These are phyloP conservation scores for Cryptus viduatorius DNA, from an alignment of 2,888 invertebrate species.

Conservation along the genomic window DNA sequence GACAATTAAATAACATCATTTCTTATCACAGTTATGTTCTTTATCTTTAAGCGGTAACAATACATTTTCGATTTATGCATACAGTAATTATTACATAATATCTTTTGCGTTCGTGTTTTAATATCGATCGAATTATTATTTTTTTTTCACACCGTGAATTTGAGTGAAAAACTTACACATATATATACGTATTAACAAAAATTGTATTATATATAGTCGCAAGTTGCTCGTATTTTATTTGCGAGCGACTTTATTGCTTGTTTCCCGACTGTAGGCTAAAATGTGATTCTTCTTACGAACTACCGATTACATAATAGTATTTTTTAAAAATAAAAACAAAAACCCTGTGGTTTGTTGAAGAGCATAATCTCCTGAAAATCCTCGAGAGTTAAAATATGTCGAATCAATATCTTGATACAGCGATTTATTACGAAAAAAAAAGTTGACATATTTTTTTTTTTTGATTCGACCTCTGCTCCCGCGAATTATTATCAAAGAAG, in stretches of 20 bases:
- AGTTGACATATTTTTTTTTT: not conserved
- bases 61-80: conserved; percentile 52
- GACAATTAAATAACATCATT: conserved; percentile 52
- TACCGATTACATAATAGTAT: conserved; percentile 51
- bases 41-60: conserved; percentile 67
- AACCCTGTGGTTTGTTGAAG: conserved; percentile 31
- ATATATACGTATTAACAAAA: not conserved
- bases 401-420: conserved; percentile 16
- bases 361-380: conserved; percentile 12
- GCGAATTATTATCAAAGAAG: conserved; percentile 12
- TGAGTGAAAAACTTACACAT: conserved; percentile 1
- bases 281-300: conserved; percentile 55
- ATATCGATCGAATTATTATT: not conserved
- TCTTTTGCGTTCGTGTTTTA: not conserved
- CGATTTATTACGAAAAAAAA: conserved; percentile 7
- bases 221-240: not conserved
- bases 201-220: conserved; percentile 37
- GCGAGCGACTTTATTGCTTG: conserved; percentile 40
- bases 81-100: conserved; percentile 27
- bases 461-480: not conserved
- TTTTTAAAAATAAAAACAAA: conserved; percentile 46
- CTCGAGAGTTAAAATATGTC: not conserved
- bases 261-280: conserved; percentile 42
- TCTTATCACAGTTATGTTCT: conserved; percentile 70
- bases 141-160: conserved; percentile 5